Evolutionary conservation across 2,113 vertebrate genomes (phyloP).

Genomic region (Neodon shergylaensis): DNA sequence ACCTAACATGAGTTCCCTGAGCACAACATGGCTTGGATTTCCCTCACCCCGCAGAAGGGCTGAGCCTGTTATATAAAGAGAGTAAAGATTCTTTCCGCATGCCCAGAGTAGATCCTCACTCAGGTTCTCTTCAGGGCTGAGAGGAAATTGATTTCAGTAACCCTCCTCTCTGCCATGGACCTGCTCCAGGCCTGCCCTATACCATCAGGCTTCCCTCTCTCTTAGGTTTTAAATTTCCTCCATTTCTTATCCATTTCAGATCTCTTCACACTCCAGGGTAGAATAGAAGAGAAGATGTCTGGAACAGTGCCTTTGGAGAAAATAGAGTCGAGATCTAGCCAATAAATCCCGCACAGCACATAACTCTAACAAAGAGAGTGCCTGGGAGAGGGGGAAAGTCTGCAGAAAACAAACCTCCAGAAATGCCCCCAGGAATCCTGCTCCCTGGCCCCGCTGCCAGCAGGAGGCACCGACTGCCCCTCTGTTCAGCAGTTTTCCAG

Average conservation of each 20-base stretch:
- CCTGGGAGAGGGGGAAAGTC: neutral
- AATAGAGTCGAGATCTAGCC: conserved; percentile 62
- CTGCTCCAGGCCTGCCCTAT: neutral
- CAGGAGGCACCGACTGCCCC: neutral
- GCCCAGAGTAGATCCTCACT: neutral
- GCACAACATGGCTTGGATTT: neutral
- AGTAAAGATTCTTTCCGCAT: neutral
- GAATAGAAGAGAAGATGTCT: conserved; percentile 31
- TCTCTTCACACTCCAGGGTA: conserved; percentile 42
- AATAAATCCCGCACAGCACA: conserved; percentile 65
- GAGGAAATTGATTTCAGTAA: conserved; percentile 38
- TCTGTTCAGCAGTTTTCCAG: neutral
- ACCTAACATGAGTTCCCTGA: neutral
- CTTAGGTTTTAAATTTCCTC: conserved; percentile 60
- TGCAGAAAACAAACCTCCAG: neutral
- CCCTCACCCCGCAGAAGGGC: neutral
- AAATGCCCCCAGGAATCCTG: neutral
- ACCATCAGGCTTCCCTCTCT: neutral
- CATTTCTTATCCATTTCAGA: conserved; percentile 64
- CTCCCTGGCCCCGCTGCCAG: neutral
- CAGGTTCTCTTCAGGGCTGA: neutral
- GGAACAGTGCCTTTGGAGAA: conserved; percentile 59
- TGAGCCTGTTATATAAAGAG: neutral
- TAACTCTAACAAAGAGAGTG: conserved; percentile 57
- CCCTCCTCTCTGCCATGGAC: neutral